Base-by-base conservation (phyloP, 2,113 vertebrate species). In the Leptodactylus fuscus region DNA sequence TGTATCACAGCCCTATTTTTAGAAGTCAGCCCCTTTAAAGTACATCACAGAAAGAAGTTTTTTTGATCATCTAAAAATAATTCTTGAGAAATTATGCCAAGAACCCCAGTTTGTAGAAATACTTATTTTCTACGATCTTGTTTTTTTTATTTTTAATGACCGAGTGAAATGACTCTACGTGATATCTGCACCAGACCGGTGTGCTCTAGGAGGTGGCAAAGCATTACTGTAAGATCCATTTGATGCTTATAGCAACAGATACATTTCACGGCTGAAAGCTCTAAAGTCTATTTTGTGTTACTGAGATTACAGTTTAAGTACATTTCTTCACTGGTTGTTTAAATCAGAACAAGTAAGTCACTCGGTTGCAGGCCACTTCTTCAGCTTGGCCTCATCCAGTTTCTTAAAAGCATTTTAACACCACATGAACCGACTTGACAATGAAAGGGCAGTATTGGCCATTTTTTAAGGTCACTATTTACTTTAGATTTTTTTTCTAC, bases 391-490 rank as follows among this genome's bases (percentile, higher is more conserved):
- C 34, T 69, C 34, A 69, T 36, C 65, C 34, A 69, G 32, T 69
- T 20, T 20, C 18, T 38, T 69, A 22, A 69, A 69, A 69, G 65
- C 34, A 38, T 69, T 69, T 69, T 69, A 69, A 69, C 65, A 69
- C 65, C 34, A 38, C 34, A 22, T 36, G 65, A 69, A 69, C 65
- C 34, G 15, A 69, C 65, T 15, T 69, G 32, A 69, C 32, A 36
- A 69, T 69, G 34, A 38, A 67, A 36, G 65, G 34, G 34, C 32
- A 69, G 65, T 22, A 38, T 3, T 36, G 65, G 65, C 65, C 65
- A 36, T 76, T 76, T 76, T 51, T 51, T 76, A 76, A 76, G 46
- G 74, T 76, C 46, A 76, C n/a, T 51, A 51, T 29, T 76, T 51
- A 34, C 46, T 34, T 76, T 51, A 29, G 46, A 34, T 34, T 76